Evolutionary conservation across 2,888 invertebrate genomes (phyloP), one percentile per base, ranked within the genome.

Genomic region (Ceraclea dissimilis): DNA sequence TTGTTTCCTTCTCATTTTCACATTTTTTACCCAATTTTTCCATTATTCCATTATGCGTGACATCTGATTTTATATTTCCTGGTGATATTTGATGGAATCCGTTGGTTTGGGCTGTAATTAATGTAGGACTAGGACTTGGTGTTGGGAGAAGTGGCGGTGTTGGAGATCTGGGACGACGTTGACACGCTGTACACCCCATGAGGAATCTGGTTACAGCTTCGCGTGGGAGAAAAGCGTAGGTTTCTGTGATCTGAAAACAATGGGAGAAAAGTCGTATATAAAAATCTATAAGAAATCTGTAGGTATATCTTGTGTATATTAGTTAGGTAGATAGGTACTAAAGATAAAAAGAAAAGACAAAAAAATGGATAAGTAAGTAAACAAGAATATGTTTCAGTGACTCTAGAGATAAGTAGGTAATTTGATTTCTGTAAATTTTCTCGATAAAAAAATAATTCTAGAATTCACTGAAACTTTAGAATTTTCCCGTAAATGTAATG

Each of bases 161-260:
- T 56, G 76, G 70, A 63, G 84, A 85, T 70, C 84, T 80, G 66
- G 85, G 85, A 67, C 86, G 83, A 68, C 89, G 84, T 69, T 91
- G 90, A 73, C 96, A 96, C 73, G 94, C 93, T 46, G 90, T 87
- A 72, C 95, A 96, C 66, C 93, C 92, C 72, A 95, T 86, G 58
- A 96, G 85, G 78, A 96, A 96, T 66, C 93, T 86, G 58, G 96
- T 96, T 70, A 96, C 95, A 51, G 96, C 95, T 75, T 96, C 96
- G 57, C 96, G 85, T 2, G 96, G 96, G 65, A 96, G 80, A 70
- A 95, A 96, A 51, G 94, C 93, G 79, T 93, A 96, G 60, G 92
- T 93, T 77, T 96, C 95, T 52, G 95, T 94, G 68, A 96, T 95
- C 96, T 96, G 82, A 58, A 78, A 80, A 68, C 8, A 46, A 18